These are phyloP conservation scores for Caenorhabditis brenneri DNA, from an alignment of 1,140 invertebrate genomes.

Conservation along the genomic window DNA sequence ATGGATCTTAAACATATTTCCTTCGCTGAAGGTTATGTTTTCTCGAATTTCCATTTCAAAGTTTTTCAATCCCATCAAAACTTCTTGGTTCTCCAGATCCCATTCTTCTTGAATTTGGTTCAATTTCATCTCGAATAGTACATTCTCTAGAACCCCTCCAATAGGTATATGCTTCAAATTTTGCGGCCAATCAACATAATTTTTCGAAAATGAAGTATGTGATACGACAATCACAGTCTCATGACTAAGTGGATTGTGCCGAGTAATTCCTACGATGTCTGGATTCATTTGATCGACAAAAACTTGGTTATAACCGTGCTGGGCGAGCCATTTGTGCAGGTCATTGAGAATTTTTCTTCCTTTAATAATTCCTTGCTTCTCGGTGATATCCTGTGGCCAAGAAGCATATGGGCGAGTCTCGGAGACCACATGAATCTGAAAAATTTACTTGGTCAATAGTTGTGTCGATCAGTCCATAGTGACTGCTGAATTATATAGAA, in stretches of 20 bases:
- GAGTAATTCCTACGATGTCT: constrained; percentile 89
- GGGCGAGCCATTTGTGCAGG: constrained; percentile 82
- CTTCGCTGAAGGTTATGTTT: constrained; percentile 79
- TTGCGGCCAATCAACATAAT: constrained; percentile 42
- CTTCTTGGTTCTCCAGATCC: constrained; percentile 60
- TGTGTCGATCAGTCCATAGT: no score
- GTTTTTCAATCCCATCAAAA: constrained; percentile 84
- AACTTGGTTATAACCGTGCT: constrained; percentile 82
- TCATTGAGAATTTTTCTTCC: constrained; percentile 85
- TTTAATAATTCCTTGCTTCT: constrained; percentile 80
- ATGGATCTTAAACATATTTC: constrained; percentile 77
- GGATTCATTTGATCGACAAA: constrained; percentile 94
- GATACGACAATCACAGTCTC: constrained; percentile 87
- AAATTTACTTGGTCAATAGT: constrained; percentile 48
- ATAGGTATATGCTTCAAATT: constrained; percentile 57
- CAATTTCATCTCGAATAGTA: constrained; percentile 82
- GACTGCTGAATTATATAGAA: no score
- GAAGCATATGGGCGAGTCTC: constrained; percentile 84
- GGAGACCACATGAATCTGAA: constrained; percentile 92
- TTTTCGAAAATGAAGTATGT: constrained; percentile 81
- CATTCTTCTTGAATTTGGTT: constrained; percentile 51
- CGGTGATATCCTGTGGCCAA: constrained; percentile 78
- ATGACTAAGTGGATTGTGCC: constrained; percentile 85
- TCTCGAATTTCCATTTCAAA: constrained; percentile 79
- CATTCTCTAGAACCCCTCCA: constrained; percentile 75